Conservation (phyloP, 30 jellyfish, hydroid and myxozoan species). For the Nemopilema nomurai region DNA sequence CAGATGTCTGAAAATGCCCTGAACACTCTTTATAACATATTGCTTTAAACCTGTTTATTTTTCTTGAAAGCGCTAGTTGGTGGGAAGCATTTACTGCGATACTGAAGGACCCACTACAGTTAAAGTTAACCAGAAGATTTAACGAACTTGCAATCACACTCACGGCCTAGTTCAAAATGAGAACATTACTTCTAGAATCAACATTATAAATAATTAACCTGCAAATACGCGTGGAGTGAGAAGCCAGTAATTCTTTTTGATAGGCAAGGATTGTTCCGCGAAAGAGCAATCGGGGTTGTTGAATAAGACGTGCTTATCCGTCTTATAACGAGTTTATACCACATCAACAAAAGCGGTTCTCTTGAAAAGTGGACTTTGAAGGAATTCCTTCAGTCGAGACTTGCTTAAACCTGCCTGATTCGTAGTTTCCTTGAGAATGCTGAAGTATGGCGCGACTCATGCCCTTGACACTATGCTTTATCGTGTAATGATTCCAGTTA, state of each 20-base stretch:
- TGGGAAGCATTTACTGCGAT: not conserved
- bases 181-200: not conserved
- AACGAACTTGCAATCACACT: not conserved
- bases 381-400: not conserved
- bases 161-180: not conserved
- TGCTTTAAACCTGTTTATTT: no score
- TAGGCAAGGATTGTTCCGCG: no score
- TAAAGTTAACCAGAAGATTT: not conserved
- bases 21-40: no score
- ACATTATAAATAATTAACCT: not conserved
- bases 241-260: not conserved
- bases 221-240: not conserved
- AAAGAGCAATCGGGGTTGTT: not conserved
- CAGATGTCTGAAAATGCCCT: no score
- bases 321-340: not conserved
- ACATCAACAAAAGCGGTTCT: not conserved
- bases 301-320: not conserved
- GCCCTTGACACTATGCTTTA: no score
- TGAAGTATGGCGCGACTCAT: no score
- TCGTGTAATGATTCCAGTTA: no score
- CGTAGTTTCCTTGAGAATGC: no score
- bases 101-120: not conserved
- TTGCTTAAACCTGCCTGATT: no score
- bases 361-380: not conserved
- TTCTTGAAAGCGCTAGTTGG: not conserved